Evolutionary conservation across 2,797 vertebrate species (phyloP), one percentile per base, ranked within the genome.

Genomic region (Sebastes cheni): DNA sequence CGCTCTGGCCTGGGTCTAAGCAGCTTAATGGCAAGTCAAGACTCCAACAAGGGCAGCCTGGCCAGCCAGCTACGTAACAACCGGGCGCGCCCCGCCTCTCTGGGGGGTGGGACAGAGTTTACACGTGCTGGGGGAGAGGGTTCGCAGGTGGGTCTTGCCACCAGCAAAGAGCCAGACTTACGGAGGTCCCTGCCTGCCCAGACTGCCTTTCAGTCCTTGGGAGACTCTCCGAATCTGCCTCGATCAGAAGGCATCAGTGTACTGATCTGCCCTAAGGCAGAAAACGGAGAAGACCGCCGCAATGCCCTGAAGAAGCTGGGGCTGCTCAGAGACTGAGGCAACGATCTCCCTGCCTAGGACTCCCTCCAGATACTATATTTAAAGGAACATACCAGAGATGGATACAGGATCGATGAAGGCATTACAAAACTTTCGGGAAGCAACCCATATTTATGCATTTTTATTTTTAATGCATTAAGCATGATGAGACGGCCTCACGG

Each of bases 301-400:
- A 94, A 96, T 66, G 98, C 98, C 0, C 93, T 99, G 82, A 98
- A 88, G 92, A 99, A 97, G 86, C 93, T 99, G 2, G 98, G 98
- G 1, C 94, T 99, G 83, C 89, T 98, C 68, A 96, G 97, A 90
- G 96, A 99, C 75, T 98, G 93, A 95, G 4, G 11, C 22, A 3
- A 7, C 2, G 1, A 27, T n/a, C 7, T 11, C 7, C 22, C 59
- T 36, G 9, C 54, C 8, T 25, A 23, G 23, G 54, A 62, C 55
- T 34, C 5, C 2, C 23, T 54, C 34, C 58, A 54, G 22, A 80
- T 22, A 5, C 8, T 64, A 1, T 39, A 58, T 71, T 77, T 71
- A 70, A 79, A 80, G 54, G 34, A 62, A 67, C 27, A 54, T 18
- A 12, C 12, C 18, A 32, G 8, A 34, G 27, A 34, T 67, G 52